A percentile compares a stretch with the other conserved stretches of the same genome.
These are phyloP conservation scores for Ophiodon elongatus DNA, from an alignment of 2,113 vertebrate species.

Conservation along the genomic window DNA sequence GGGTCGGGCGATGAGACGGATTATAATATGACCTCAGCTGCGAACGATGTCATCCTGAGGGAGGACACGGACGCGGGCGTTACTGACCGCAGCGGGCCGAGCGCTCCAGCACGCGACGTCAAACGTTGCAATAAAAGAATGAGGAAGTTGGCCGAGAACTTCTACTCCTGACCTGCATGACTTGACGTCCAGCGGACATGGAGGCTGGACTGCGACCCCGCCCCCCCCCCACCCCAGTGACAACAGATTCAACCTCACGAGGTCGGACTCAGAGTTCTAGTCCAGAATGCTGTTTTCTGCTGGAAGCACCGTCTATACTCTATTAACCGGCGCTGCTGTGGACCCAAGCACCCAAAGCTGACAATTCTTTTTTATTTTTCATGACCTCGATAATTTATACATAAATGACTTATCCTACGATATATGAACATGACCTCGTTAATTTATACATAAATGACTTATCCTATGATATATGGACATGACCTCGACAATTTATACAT, in stretches of 20 bases:
- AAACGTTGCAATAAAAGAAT: constrained; percentile 63
- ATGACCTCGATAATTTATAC: no score
- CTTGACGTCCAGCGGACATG: background rate
- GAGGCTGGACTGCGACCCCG: background rate
- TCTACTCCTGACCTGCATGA: constrained; percentile 61
- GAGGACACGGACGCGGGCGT: rapidly evolving
- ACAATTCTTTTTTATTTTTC: background rate
- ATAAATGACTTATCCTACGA: no score
- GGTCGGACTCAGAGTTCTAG: background rate
- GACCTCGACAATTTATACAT: no score
- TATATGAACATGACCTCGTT: no score
- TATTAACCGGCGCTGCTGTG: background rate
- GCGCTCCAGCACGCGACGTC: rapidly evolving
- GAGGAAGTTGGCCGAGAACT: constrained; percentile 72
- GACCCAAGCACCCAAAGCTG: background rate
- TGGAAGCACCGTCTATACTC: background rate
- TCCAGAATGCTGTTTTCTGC: background rate
- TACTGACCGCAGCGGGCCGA: rapidly evolving
- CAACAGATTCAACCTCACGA: background rate
- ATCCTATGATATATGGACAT: no score
- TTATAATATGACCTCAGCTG: rapidly evolving
- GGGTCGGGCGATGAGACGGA: background rate
- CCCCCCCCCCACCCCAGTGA: no score
- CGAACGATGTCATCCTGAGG: rapidly evolving
- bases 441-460: no score